These are phyloP conservation scores for Pogonus chalceus DNA, from an alignment of 1,140 invertebrate genomes.

Conservation along the genomic window DNA sequence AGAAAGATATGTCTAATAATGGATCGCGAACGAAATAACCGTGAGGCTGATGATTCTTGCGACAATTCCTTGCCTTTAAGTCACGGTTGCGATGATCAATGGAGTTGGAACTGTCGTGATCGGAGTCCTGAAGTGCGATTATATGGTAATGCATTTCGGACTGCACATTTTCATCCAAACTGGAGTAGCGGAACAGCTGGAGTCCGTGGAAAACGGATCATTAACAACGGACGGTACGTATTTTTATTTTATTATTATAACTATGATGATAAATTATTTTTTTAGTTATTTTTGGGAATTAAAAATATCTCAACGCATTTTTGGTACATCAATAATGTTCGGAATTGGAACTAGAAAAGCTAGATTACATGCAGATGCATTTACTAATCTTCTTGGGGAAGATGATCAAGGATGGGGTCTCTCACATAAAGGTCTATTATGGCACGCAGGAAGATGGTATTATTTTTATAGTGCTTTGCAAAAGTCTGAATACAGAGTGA, in stretches of 20 bases:
- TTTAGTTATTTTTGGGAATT: conserved; percentile 60
- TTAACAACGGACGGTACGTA: conserved; percentile 51
- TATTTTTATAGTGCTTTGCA: too few relatives aligned
- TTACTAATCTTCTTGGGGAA: conserved; percentile 60
- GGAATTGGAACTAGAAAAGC: conserved; percentile 56
- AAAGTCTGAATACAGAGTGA: too few relatives aligned
- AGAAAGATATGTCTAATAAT: too few relatives aligned
- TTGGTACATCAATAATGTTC: conserved; percentile 71
- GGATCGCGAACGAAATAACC: too few relatives aligned
- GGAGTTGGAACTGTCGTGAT: conserved; percentile 54
- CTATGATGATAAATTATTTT: too few relatives aligned
- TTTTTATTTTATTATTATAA: too few relatives aligned
- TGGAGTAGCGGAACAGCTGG: conserved; percentile 68
- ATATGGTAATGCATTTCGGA: conserved; percentile 39
- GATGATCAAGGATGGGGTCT: conserved; percentile 62
- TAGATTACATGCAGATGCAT: conserved; percentile 52
- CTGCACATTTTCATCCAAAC: conserved; percentile 59
- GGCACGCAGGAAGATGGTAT: conserved; percentile 53
- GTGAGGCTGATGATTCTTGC: too few relatives aligned
- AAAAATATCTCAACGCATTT: conserved; percentile 51
- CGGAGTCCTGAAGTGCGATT: conserved; percentile 55
- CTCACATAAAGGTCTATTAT: conserved; percentile 61
- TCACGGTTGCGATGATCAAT: conserved; percentile 48
- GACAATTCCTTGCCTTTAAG: too few relatives aligned
- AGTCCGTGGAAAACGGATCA: conserved; percentile 48